These are phyloP conservation scores for Phataginus tricuspis DNA, from an alignment of 2,797 vertebrate genomes.

Conservation along the genomic window DNA sequence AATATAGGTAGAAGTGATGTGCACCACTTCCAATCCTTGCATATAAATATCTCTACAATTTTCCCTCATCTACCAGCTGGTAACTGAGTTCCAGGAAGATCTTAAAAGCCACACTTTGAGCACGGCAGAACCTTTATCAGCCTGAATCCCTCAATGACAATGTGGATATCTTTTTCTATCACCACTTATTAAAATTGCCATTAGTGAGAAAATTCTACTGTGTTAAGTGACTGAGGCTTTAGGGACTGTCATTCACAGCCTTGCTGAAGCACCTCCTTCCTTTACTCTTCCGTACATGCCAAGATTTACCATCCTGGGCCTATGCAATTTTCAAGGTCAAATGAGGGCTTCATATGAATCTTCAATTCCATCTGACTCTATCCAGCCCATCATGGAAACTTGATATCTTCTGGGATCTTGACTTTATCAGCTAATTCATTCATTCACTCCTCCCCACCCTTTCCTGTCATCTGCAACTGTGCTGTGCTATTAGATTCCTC, in stretches of 20 bases:
- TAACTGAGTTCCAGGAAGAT: background rate
- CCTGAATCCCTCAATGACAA: background rate
- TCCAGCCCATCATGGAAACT: background rate
- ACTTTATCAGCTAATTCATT: background rate
- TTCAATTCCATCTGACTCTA: background rate
- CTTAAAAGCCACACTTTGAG: background rate
- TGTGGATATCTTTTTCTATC: background rate
- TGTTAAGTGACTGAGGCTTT: background rate
- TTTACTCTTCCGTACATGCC: background rate
- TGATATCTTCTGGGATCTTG: background rate
- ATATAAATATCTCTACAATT: background rate
- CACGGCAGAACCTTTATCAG: background rate
- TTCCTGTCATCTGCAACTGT: background rate
- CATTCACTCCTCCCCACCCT: background rate
- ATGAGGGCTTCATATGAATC: background rate
- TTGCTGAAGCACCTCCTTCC: background rate
- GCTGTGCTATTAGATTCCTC: background rate
- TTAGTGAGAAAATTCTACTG: background rate
- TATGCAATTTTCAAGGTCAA: background rate
- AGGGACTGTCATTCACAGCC: background rate
- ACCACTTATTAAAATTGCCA: background rate
- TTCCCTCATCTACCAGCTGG: background rate
- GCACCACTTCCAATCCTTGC: background rate
- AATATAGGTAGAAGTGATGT: background rate
- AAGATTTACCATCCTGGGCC: background rate